Conservation (phyloP, 2,113 vertebrate genomes). For the Leptobrachium leishanense region DNA sequence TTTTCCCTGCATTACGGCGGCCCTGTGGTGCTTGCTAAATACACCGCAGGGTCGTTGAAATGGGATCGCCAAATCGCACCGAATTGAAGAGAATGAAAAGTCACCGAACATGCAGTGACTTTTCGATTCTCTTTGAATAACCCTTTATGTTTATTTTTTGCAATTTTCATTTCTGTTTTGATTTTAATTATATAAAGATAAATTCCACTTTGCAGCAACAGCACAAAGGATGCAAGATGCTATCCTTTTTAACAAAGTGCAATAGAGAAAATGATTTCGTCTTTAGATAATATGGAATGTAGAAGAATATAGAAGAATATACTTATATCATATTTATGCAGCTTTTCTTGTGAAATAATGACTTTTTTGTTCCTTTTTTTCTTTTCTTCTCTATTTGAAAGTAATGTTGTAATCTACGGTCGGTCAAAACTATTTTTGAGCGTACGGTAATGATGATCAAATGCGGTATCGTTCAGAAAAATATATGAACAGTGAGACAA, state of each 20-base stretch:
- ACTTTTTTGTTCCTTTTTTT: slow-evolving; percentile 6
- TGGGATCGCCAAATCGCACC: too few species aligned
- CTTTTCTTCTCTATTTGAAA: slow-evolving; percentile 2
- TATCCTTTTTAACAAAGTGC: not conserved
- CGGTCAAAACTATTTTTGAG: not conserved
- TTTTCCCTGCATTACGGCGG: too few species aligned
- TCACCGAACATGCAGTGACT: too few species aligned
- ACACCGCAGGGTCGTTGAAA: too few species aligned
- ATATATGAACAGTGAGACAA: not conserved
- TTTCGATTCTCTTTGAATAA: too few species aligned
- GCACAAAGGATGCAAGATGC: not conserved
- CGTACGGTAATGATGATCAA: not conserved
- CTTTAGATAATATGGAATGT: not conserved
- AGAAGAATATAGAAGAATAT: not conserved
- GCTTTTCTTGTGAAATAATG: slow-evolving; percentile 26
- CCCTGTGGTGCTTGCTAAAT: too few species aligned
- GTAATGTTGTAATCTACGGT: not conserved
- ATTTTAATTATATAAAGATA: too few species aligned
- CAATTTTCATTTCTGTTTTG: too few species aligned
- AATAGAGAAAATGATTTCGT: not conserved
- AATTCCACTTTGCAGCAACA: not conserved
- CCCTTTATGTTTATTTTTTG: too few species aligned
- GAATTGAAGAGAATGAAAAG: too few species aligned
- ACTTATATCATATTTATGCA: not conserved
- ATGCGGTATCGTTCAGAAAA: not conserved